Evolutionary conservation across 1,140 invertebrate species (phyloP).

Genomic region (Cotesia chilonis): DNA sequence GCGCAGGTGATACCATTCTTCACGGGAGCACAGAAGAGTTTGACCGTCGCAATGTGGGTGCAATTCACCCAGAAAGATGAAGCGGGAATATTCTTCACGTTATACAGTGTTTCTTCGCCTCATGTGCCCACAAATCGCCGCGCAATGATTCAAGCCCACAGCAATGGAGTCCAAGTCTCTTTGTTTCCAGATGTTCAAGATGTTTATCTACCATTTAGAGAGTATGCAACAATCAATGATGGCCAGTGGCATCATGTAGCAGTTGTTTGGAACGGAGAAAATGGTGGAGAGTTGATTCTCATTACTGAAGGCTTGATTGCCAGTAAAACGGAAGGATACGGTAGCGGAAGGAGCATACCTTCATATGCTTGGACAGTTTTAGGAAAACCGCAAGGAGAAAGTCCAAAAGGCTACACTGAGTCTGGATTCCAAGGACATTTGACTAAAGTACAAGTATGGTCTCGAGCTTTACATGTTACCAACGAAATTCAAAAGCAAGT

Average conservation of each 20-base stretch:
- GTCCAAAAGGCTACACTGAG: slow-evolving; percentile 80
- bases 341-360: slow-evolving; percentile 78
- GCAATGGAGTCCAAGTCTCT: slow-evolving; percentile 87
- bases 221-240: slow-evolving; percentile 93
- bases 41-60: slow-evolving; percentile 95
- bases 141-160: slow-evolving; percentile 87
- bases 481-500: slow-evolving; percentile 94
- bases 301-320: slow-evolving; percentile 94
- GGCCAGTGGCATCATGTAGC: slow-evolving; percentile 97
- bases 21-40: slow-evolving; percentile 76
- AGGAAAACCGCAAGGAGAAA: slow-evolving; percentile 84
- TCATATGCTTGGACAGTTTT: slow-evolving; percentile 90
- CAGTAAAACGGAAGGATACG: slow-evolving; percentile 87
- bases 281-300: slow-evolving; percentile 83
- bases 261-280: slow-evolving; percentile 89
- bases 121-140: slow-evolving; percentile 82
- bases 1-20: slow-evolving; percentile 90
- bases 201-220: slow-evolving; percentile 88
- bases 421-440: slow-evolving; percentile 93
- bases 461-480: slow-evolving; percentile 86
- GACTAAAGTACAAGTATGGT: slow-evolving; percentile 95
- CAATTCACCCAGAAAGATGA: slow-evolving; percentile 91
- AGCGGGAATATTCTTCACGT: slow-evolving; percentile 90
- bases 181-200: slow-evolving; percentile 88
- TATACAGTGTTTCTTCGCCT: slow-evolving; percentile 85